Evolutionary conservation across 2,797 vertebrate species (phyloP), one percentile per base, ranked within the genome.

Genomic region (Onychomys torridus): DNA sequence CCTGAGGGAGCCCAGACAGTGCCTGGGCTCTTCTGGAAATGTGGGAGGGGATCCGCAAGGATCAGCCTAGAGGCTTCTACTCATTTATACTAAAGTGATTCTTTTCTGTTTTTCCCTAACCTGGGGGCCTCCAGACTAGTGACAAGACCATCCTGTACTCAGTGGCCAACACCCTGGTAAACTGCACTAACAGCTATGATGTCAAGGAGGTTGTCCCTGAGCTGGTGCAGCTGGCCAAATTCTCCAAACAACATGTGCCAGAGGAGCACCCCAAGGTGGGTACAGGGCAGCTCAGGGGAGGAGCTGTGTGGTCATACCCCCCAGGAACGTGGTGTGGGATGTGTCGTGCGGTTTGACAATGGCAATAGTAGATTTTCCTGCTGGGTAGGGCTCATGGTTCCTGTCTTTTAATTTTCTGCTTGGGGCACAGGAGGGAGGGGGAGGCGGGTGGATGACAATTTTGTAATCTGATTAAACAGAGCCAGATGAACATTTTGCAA

Each of bases 171-270:
- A 99, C 98, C 0, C 98, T 99, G 98, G 98, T 99, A 81, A 99
- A 99, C 98, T 99, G 99, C 96, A 99, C 99, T 96, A 99, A 99
- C 98, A 99, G 98, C 98, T 99, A 99, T 0, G 99, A 99, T 0
- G 99, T 99, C 97, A 99, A 99, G 97, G 99, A 99, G 8, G 99
- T 99, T 75, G 93, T 99, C 69, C 99, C 99, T 0, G 99, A 99
- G 98, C 98, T 99, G 93, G 99, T 99, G 61, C 99, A 99, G 94
- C 98, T 99, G 10, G 99, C 99, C 83, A 99, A 99, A 95, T 99
- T 99, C 98, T 99, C 99, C 96, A 99, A 99, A 98, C 99, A 99
- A 88, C 99, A 99, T 0, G 99, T 99, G 29, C 99, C 99, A 0
- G 99, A 99, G 98, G 99, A 99, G 93, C 99, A 99, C 83, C 99